A percentile compares a stretch with the other conserved stretches of the same genome.
Conservation (phyloP, 2,113 vertebrate species). For the Corythaixoides concolor region DNA sequence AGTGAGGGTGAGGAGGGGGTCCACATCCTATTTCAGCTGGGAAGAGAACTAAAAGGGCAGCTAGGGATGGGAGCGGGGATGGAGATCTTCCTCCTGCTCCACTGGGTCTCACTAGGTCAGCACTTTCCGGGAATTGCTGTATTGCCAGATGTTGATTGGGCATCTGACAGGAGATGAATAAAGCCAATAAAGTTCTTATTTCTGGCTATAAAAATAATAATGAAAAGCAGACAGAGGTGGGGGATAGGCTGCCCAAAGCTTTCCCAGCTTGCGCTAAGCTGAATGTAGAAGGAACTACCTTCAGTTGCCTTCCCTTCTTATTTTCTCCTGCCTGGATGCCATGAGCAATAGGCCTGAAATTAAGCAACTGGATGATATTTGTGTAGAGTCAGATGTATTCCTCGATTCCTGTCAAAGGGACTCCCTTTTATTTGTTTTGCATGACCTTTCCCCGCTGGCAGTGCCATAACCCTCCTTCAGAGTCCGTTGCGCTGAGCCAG, state of each 20-base stretch:
- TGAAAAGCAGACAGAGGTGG: background rate
- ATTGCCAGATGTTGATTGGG: slow-evolving; percentile 13
- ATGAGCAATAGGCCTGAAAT: background rate
- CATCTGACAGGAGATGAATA: slow-evolving; percentile 40
- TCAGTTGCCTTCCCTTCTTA: background rate
- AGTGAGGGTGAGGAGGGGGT: background rate
- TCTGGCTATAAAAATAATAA: slow-evolving; percentile 53
- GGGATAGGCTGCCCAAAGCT: background rate
- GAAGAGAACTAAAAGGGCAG: background rate
- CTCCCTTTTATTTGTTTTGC: background rate
- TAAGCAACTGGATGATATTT: background rate
- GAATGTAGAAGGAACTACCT: background rate
- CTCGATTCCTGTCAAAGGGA: background rate
- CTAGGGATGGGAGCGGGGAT: background rate
- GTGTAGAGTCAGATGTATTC: background rate
- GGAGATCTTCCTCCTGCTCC: background rate
- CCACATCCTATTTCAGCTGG: background rate
- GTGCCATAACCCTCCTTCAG: background rate
- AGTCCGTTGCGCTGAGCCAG: background rate
- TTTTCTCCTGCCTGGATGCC: background rate
- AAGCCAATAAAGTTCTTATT: slow-evolving; percentile 51
- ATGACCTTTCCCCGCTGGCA: background rate
- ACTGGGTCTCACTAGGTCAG: slow-evolving; percentile 18
- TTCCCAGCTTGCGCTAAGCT: background rate
- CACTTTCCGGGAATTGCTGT: slow-evolving; percentile 23